A percentile compares a stretch with the other conserved stretches of the same genome.
These are phyloP conservation scores for Dusona sp. DNA, from an alignment of 2,888 invertebrate genomes.

Conservation along the genomic window DNA sequence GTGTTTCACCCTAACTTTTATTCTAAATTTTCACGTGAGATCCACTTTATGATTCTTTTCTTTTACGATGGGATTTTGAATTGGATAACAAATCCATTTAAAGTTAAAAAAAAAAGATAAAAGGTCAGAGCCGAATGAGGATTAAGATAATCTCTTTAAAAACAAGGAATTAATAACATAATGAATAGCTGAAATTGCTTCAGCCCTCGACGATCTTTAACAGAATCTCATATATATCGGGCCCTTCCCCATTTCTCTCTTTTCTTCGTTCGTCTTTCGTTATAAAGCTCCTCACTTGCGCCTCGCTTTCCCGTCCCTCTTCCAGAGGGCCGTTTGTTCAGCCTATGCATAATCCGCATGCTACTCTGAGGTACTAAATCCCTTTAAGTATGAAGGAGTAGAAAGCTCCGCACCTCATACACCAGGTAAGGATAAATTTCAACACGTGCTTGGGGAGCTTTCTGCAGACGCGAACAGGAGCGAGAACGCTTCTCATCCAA, in stretches of 20 bases:
- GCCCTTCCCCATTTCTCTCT: background rate
- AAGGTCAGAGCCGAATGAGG: no score
- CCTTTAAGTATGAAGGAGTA: slow-evolving; percentile 68
- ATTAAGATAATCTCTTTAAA: background rate
- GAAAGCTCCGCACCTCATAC: slow-evolving; percentile 48
- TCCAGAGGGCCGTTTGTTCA: slow-evolving; percentile 58
- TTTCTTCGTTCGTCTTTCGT: slow-evolving; percentile 3
- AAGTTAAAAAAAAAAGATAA: no score
- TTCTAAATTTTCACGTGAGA: no score
- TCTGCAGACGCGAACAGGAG: slow-evolving; percentile 14
- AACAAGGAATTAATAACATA: slow-evolving; percentile 10
- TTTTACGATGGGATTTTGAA: no score
- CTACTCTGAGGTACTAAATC: slow-evolving; percentile 62
- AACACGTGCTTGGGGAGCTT: slow-evolving; percentile 50
- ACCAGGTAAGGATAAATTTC: slow-evolving; percentile 64
- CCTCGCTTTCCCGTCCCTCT: slow-evolving; percentile 16
- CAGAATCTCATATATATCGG: slow-evolving; percentile 4
- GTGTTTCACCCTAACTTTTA: no score
- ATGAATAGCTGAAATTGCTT: slow-evolving; percentile 6
- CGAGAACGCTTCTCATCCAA: slow-evolving; percentile 32
- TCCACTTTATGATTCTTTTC: no score
- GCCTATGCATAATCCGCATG: slow-evolving; percentile 66
- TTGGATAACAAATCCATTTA: no score
- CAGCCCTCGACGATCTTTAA: background rate
- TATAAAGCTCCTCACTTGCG: background rate